phyloP scores from a whole-genome alignment of 2,888 invertebrate genomes.

The Hyles lineata region DNA sequence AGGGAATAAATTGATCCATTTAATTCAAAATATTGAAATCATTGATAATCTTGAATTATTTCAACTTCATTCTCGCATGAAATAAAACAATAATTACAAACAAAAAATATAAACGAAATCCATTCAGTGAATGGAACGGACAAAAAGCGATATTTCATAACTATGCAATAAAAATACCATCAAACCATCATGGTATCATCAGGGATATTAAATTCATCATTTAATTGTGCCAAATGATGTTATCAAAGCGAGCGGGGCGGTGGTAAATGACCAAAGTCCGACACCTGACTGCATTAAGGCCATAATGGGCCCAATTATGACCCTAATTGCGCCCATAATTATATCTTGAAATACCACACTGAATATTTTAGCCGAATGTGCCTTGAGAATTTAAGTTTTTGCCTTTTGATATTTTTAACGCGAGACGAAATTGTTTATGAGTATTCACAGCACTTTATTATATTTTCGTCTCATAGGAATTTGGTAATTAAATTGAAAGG shows the following conservation, averaged over 20 bases:
- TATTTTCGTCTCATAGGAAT: not conserved
- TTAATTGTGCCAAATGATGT: slow-evolving; percentile 26
- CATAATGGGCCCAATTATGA: slow-evolving; percentile 3
- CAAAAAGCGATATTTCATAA: slow-evolving; percentile 16
- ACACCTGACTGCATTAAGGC: slow-evolving; percentile 24
- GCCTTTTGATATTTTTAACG: not conserved
- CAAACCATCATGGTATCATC: slow-evolving; percentile 13
- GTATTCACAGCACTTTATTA: not conserved
- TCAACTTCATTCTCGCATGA: not conserved
- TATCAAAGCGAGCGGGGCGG: slow-evolving; percentile 13
- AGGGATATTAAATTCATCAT: slow-evolving; percentile 23
- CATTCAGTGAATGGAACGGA: slow-evolving; percentile 1
- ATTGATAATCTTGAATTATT: too few species aligned
- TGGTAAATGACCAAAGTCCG: slow-evolving; percentile 21
- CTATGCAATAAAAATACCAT: slow-evolving; percentile 1
- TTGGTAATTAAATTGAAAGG: not conserved
- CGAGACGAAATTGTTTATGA: not conserved
- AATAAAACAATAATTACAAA: not conserved
- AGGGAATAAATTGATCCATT: too few species aligned
- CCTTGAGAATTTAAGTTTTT: slow-evolving; percentile 20
- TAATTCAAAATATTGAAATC: too few species aligned
- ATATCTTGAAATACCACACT: slow-evolving; percentile 14
- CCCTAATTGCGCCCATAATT: slow-evolving; percentile 19
- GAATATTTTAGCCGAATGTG: slow-evolving; percentile 13
- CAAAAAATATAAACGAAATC: not conserved